Conservation (phyloP, 2,797 vertebrate genomes). For the Valencia hispanica region DNA sequence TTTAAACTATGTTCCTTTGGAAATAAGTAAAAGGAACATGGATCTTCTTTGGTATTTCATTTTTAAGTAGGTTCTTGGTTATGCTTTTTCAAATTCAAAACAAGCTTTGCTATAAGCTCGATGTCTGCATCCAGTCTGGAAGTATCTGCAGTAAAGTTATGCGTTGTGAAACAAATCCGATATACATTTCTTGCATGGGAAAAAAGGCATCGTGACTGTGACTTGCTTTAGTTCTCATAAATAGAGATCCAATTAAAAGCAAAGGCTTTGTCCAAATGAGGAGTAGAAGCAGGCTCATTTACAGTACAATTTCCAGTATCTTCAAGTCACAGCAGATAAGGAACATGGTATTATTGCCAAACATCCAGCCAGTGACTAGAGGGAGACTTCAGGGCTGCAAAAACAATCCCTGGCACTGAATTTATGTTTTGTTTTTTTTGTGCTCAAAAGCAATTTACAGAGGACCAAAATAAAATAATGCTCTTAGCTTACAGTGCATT, state of each 20-base stretch:
- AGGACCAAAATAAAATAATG: slow-evolving; percentile 57
- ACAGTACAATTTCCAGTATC: slow-evolving; percentile 53
- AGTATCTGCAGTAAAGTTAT: slow-evolving; percentile 50
- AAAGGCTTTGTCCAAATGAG: slow-evolving; percentile 65
- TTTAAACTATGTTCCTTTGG: background rate
- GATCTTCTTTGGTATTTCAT: background rate
- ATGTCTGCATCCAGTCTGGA: too few species aligned
- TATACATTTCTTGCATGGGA: slow-evolving; percentile 45
- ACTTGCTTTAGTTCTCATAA: slow-evolving; percentile 65
- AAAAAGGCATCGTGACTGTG: slow-evolving; percentile 62
- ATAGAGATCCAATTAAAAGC: slow-evolving; percentile 73
- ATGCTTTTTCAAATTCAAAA: slow-evolving; percentile 29
- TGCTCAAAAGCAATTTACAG: slow-evolving; percentile 67
- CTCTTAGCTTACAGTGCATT: slow-evolving; percentile 58
- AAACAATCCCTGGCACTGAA: slow-evolving; percentile 70
- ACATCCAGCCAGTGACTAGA: slow-evolving; percentile 58
- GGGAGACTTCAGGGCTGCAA: slow-evolving; percentile 52
- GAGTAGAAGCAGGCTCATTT: slow-evolving; percentile 70
- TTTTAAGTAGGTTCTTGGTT: background rate
- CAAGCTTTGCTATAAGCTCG: slow-evolving; percentile 36
- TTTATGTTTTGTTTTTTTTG: slow-evolving; percentile 63
- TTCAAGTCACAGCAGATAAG: slow-evolving; percentile 72
- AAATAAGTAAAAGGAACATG: background rate
- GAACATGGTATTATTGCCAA: slow-evolving; percentile 59
- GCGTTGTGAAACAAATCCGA: slow-evolving; percentile 61